Evolutionary conservation across 2,888 invertebrate species (phyloP).

Genomic region (Trachelus tabidus): DNA sequence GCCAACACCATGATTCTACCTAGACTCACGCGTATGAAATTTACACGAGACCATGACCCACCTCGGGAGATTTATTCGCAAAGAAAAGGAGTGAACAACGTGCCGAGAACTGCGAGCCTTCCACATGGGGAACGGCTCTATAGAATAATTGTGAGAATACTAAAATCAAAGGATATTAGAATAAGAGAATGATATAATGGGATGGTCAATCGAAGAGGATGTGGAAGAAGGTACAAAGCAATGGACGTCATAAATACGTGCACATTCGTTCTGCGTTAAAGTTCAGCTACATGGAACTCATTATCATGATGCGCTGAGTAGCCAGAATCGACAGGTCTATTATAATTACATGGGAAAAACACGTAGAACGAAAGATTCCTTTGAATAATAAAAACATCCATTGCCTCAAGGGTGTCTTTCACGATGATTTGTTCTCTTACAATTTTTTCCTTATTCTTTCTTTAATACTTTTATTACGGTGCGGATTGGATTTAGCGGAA

Average conservation of each 20-base stretch:
- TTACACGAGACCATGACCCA: slow-evolving; percentile 42
- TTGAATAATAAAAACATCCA: not conserved
- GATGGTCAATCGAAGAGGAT: not conserved
- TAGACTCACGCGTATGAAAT: slow-evolving; percentile 39
- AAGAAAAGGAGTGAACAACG: not conserved
- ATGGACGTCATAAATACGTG: not conserved
- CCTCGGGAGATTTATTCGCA: slow-evolving; percentile 22
- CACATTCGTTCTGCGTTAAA: slow-evolving; percentile 13
- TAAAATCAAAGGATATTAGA: not conserved
- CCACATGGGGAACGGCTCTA: not conserved
- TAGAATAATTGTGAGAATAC: not conserved
- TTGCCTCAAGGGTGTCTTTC: not conserved
- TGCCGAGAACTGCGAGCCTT: not conserved
- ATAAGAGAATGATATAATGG: not conserved
- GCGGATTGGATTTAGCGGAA: not conserved
- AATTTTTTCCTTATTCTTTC: not conserved
- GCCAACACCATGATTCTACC: not conserved
- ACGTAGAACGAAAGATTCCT: not conserved
- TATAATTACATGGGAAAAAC: not conserved
- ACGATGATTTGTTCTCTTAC: not conserved
- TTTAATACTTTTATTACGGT: not conserved
- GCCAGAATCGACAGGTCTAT: slow-evolving; percentile 5
- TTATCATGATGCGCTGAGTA: slow-evolving; percentile 26
- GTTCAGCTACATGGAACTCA: slow-evolving; percentile 31
- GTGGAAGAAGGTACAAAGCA: not conserved